Evolutionary conservation across 2,797 vertebrate species (phyloP).

Genomic region (Craterocephalus amniculus): DNA sequence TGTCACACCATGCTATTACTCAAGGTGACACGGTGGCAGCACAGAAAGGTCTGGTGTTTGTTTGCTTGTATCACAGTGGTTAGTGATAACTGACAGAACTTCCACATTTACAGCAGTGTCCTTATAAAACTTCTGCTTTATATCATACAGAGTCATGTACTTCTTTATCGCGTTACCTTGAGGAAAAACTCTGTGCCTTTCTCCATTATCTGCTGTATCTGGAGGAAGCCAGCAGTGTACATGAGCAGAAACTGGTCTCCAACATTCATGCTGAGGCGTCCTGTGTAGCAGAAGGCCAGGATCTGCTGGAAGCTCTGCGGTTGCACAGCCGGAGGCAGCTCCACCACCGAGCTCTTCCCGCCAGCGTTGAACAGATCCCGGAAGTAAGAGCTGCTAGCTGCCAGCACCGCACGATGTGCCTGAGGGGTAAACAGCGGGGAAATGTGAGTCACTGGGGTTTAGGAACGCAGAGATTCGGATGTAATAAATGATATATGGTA

Average conservation of each 20-base stretch:
- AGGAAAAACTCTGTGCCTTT: constrained; percentile 98
- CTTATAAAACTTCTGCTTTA: background rate
- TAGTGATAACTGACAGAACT: background rate
- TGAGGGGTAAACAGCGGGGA: constrained; percentile 36
- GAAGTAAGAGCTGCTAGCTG: constrained; percentile 97
- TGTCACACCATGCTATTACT: background rate
- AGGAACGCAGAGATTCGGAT: background rate
- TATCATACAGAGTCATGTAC: background rate
- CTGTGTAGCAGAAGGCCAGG: constrained; percentile 96
- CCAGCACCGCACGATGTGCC: constrained; percentile 93
- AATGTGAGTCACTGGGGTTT: background rate
- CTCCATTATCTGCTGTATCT: constrained; percentile 99
- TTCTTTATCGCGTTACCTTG: constrained; percentile 82
- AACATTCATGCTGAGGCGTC: constrained; percentile 96
- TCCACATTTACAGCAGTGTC: background rate
- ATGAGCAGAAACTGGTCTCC: constrained; percentile 96
- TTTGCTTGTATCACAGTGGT: background rate
- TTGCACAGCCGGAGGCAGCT: constrained; percentile 93
- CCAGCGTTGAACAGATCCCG: constrained; percentile 94
- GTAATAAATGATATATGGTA: background rate
- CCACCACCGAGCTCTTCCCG: constrained; percentile 93
- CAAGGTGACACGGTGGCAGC: background rate
- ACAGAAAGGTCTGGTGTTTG: background rate
- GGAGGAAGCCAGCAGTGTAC: constrained; percentile 96
- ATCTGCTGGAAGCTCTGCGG: constrained; percentile 98